Evolutionary conservation across 2,113 vertebrate genomes (phyloP), one percentile per base, ranked within the genome.

Genomic region (Archilochus colubris): DNA sequence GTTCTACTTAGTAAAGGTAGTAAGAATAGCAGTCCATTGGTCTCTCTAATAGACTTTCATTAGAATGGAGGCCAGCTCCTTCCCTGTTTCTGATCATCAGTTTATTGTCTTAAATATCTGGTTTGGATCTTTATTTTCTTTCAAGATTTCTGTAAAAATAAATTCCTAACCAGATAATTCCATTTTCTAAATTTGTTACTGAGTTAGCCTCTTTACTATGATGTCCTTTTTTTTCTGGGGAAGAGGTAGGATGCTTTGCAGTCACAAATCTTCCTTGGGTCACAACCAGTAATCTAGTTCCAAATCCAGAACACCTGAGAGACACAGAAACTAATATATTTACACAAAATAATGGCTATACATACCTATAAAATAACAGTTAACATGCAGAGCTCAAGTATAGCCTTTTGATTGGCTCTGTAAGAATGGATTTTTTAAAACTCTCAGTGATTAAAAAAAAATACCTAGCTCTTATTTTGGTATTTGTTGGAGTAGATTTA

Each of bases 1-100:
- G 61, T 94, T 50, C 67, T 93, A 94, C 74, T 94, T 93, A 93
- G 91, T 95, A 88, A 93, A 91, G 80, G 83, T 81, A 66, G 61
- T 51, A 77, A 88, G 72, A 87, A 93, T 86, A 64, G 46, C 76
- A 90, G 68, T 75, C 81, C 87, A 53, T 76, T 8, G 7, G 69
- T 28, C 14, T 78, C 73, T 25, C 46, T 72, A 86, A 91, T 48
- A 69, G 89, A 68, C 82, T 94, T 89, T 40, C 38, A 88, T 85
- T 50, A 82, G 67, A 94, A 93, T 44, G 12, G 72, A 93, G 25
- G 40, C 57, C 84, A 93, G 23, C 31, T 89, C 82, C 31, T 91
- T 82, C 36, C 14, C 40, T 89, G 30, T 83, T 83, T 88, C 70
- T 96, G 38, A 82, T 82, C 48, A 57, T 88, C 36, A 36, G 13